Conservation (phyloP, 2,888 invertebrate species). For the Isoperla grammatica region DNA sequence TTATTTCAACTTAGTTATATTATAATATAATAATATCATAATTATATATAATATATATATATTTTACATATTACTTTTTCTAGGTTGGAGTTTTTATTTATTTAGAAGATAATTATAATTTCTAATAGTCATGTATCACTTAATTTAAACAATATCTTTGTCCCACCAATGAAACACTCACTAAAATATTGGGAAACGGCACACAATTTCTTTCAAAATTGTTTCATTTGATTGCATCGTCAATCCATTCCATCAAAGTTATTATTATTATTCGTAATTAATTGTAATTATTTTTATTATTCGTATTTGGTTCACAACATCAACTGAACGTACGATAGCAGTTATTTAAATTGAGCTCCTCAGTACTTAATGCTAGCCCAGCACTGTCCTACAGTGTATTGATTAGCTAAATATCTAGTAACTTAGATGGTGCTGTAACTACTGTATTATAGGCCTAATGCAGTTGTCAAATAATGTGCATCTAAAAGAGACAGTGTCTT, state of each 20-base stretch:
- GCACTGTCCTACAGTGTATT: background rate
- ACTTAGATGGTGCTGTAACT: slow-evolving; percentile 6
- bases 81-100: background rate
- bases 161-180: too few species aligned
- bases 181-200: too few species aligned
- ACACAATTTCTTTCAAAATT: too few species aligned
- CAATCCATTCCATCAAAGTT: too few species aligned
- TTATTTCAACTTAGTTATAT: too few species aligned
- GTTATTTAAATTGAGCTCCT: slow-evolving; percentile 7
- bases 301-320: slow-evolving; percentile 17
- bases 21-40: too few species aligned
- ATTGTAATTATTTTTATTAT: slow-evolving; percentile 9
- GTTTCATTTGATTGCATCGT: too few species aligned
- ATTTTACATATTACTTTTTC: too few species aligned
- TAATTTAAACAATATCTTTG: background rate
- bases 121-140: background rate
- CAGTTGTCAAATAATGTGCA: slow-evolving; percentile 15
- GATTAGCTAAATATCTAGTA: background rate
- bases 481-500: slow-evolving; percentile 14
- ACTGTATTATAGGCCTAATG: slow-evolving; percentile 11
- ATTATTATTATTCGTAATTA: slow-evolving; percentile 7
- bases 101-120: background rate
- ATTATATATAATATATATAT: too few species aligned
- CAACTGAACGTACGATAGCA: slow-evolving; percentile 3
- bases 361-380: slow-evolving; percentile 1